Evolutionary conservation across 2,113 vertebrate genomes (phyloP).

Genomic region (Sinocyclocheilus anshuiensis): DNA sequence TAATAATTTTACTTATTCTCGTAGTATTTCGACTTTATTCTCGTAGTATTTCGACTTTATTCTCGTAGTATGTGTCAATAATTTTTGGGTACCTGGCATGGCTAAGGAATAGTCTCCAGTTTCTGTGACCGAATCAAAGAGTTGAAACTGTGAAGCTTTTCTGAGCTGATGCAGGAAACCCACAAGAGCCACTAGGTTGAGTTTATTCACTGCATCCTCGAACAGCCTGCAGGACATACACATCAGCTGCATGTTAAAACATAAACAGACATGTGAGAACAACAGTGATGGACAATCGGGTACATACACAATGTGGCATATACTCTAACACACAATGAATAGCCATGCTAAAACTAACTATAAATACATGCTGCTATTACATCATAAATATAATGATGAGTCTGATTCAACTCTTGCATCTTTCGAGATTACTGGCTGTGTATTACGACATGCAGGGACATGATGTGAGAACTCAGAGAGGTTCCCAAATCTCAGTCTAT

Average conservation of each 20-base stretch:
- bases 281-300: neutral
- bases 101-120: conserved; percentile 90
- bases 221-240: conserved; percentile 81
- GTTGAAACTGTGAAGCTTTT: conserved; percentile 92
- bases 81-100: conserved; percentile 86
- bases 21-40: too few species aligned
- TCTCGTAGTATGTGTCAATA: neutral
- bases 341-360: too few species aligned
- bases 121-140: conserved; percentile 91
- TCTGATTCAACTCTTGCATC: too few species aligned
- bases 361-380: too few species aligned
- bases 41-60: too few species aligned
- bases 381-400: too few species aligned
- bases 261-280: neutral
- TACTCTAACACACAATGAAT: too few species aligned
- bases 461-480: too few species aligned
- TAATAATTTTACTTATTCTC: too few species aligned
- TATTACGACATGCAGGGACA: too few species aligned
- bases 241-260: conserved; percentile 1
- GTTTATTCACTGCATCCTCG: conserved; percentile 89
- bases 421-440: too few species aligned
- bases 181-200: conserved; percentile 87
- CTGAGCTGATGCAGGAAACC: conserved; percentile 94
- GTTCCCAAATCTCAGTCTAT: too few species aligned
- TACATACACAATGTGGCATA: neutral